A percentile compares a stretch with the other conserved stretches of the same genome.
These are phyloP conservation scores for Zaprionus kolodkinae DNA, from an alignment of 1,140 invertebrate genomes.

Conservation along the genomic window DNA sequence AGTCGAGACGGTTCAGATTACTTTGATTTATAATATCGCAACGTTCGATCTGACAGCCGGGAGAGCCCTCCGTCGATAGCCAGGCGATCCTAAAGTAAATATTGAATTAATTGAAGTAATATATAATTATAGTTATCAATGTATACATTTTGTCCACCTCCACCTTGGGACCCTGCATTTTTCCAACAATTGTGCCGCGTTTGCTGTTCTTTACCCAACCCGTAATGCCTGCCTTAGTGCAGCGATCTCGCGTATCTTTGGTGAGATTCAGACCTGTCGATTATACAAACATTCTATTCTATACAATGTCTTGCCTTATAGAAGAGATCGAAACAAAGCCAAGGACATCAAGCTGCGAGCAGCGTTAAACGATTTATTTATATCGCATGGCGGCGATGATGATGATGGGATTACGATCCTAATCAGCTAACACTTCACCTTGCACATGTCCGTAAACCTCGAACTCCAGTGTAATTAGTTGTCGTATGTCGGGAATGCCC, in stretches of 20 bases:
- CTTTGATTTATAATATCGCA: conserved; percentile 93
- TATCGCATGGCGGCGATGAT: conserved; percentile 28
- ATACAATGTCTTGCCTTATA: conserved; percentile 25
- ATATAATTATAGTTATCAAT: not conserved
- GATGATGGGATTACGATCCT: not conserved
- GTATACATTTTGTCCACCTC: conserved; percentile 93
- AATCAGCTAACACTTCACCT: conserved; percentile 85
- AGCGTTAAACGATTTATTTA: conserved; percentile 55
- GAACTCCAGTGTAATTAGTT: conserved; percentile 91
- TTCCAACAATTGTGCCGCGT: conserved; percentile 93
- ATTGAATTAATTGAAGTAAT: not conserved
- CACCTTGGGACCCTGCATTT: conserved; percentile 92
- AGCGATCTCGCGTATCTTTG: conserved; percentile 93
- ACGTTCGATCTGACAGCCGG: conserved; percentile 92
- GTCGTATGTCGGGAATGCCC: conserved; percentile 87
- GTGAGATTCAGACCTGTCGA: conserved; percentile 92
- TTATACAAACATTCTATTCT: conserved; percentile 26
- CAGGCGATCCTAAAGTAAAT: conserved; percentile 88
- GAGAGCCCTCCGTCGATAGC: conserved; percentile 92
- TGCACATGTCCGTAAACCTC: conserved; percentile 95
- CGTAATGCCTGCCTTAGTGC: conserved; percentile 88
- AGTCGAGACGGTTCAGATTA: conserved; percentile 90
- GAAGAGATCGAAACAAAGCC: conserved; percentile 47
- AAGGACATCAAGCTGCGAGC: conserved; percentile 63
- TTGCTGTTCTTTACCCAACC: conserved; percentile 97